Conservation (phyloP, 2,113 vertebrate genomes). For the Vombatus ursinus region DNA sequence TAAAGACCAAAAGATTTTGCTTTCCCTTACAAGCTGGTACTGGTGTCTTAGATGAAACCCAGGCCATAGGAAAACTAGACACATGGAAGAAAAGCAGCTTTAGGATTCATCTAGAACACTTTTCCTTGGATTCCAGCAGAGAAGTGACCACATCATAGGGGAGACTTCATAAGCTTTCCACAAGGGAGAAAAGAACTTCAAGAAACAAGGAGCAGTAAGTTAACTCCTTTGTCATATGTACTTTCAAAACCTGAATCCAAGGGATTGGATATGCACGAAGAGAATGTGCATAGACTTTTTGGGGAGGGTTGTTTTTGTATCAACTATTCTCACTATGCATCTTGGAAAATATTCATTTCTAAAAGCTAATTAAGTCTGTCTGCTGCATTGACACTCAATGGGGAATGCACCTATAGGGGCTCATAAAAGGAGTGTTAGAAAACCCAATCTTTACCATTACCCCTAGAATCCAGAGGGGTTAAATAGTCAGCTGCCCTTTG, state of each 20-base stretch:
- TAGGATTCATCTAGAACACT: not conserved
- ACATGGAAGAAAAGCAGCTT: not conserved
- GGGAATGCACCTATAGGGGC: not conserved
- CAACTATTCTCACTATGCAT: not conserved
- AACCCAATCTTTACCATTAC: not conserved
- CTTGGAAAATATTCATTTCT: not conserved
- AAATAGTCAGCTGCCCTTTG: not conserved
- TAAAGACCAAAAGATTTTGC: not conserved
- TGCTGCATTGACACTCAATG: not conserved
- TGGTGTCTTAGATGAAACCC: too few relatives aligned
- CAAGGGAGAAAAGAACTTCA: not conserved
- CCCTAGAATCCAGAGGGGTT: not conserved
- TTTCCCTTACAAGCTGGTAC: not conserved
- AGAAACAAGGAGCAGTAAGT: not conserved
- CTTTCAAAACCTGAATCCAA: not conserved
- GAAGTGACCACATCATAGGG: not conserved
- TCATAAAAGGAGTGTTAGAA: not conserved
- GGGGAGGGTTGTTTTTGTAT: not conserved
- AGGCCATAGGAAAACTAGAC: not conserved
- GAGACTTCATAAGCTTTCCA: not conserved
- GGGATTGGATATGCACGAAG: not conserved
- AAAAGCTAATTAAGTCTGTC: not conserved
- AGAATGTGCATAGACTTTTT: not conserved
- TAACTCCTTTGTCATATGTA: accelerated
- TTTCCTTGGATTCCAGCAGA: not conserved